phyloP scores from a whole-genome alignment of 2,797 vertebrate genomes.

The Rhynchonycteris naso region DNA sequence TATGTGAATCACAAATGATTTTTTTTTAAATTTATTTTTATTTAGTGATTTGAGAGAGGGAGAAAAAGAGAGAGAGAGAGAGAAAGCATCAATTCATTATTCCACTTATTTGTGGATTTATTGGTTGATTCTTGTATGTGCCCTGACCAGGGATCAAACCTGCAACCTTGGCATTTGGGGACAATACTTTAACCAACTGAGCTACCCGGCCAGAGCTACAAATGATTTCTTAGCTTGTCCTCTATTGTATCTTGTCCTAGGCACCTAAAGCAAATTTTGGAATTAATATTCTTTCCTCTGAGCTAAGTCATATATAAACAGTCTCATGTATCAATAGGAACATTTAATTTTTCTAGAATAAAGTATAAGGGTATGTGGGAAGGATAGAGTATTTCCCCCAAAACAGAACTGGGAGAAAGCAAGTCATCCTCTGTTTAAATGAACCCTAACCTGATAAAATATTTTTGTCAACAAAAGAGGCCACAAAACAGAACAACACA shows the following conservation, averaged over 20 bases:
- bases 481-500: neutral
- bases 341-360: conserved; percentile 1
- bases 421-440: neutral
- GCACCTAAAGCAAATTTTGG: neutral
- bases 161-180: no score
- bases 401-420: neutral
- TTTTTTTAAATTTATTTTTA: neutral
- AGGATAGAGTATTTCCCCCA: neutral
- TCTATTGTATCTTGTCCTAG: conserved; percentile 11
- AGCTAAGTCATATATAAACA: conserved; percentile 20
- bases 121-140: no score
- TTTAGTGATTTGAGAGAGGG: no score
- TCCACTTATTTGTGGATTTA: no score
- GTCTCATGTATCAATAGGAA: neutral
- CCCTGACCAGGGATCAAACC: no score
- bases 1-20: conserved; percentile 23
- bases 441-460: neutral
- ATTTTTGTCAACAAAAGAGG: neutral
- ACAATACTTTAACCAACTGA: no score
- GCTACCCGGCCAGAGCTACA: neutral
- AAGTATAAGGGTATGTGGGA: neutral
- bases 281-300: conserved; percentile 48
- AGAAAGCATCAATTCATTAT: no score
- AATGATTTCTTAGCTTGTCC: conserved; percentile 14
- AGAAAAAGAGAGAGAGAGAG: no score